Base-by-base conservation (phyloP, 2,797 vertebrate genomes). In the Hylomyscus alleni region DNA sequence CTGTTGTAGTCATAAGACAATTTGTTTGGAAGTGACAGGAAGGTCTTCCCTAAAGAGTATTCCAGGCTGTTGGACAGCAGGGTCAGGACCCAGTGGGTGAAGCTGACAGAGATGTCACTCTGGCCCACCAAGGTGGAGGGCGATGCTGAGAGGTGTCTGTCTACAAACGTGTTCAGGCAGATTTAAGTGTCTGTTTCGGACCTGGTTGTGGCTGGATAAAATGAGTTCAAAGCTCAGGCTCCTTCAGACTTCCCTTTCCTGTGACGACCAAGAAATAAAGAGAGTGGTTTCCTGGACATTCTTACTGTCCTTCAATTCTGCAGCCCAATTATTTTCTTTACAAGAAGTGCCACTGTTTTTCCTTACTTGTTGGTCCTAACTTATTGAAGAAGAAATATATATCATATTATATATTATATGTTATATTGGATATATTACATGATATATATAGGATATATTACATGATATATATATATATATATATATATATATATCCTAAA, bases 21-120 rank as follows among this genome's bases (percentile, higher is more conserved):
- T 67, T 77, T 91, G 44, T 89, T 85, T 93, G 60, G 87, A 91
- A 88, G n/a, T 26, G 47, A 50, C 14, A 89, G 37, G 85, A 78
- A 95, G 83, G 19, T 87, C 72, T 95, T 95, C 89, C 58, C 54
- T 11, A 12, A 50, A 91, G 65, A 80, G 40, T 3, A 24, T 73
- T 34, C 12, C 76, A 72, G 83, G 24, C 54, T 69, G n/a, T 3
- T 8, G 89, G 34, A 50, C 9, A 75, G 24, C 40, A 84, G 24
- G 50, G 72, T 58, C 12, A 29, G 54, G 65, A 90, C 20, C 22
- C 72, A 20, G 1, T 14, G 40, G 1, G 17, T 65, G 47, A 77
- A 95, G 77, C 8, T 19, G 11, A 65, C 4, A 52, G 86, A 88
- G 31, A 50, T 69, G 40, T 44, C 76, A 82, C 14, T 90, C 84